Evolutionary conservation across 2,113 vertebrate species (phyloP).

Genomic region (Tychaedon coryphoeus): DNA sequence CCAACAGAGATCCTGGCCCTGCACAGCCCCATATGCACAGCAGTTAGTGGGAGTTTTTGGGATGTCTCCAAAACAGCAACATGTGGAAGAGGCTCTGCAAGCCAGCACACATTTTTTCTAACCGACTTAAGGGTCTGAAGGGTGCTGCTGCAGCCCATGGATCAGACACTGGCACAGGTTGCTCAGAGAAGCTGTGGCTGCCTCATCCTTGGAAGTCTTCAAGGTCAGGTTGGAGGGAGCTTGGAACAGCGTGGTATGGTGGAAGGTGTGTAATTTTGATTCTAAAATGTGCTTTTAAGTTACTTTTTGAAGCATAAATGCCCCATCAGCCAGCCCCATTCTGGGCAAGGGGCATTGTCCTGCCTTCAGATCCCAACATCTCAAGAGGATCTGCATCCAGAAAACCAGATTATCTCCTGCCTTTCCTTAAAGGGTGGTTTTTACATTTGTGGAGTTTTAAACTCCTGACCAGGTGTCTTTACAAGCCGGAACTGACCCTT

Average conservation of each 20-base stretch:
- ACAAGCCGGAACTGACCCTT: not conserved
- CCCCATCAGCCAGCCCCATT: fast-evolving
- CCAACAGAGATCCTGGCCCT: not conserved
- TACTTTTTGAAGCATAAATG: not conserved
- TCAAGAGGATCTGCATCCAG: not conserved
- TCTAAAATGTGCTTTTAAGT: not conserved
- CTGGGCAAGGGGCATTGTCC: not conserved
- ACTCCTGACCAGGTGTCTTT: not conserved
- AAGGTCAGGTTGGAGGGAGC: fast-evolving
- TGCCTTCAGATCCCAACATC: not conserved
- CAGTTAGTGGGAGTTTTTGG: not conserved
- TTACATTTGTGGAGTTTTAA: not conserved
- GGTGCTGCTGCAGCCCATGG: not conserved
- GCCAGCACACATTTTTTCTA: not conserved
- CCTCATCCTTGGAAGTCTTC: not conserved
- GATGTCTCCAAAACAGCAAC: fast-evolving
- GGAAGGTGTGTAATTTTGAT: not conserved
- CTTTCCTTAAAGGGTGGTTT: not conserved
- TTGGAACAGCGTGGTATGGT: not conserved
- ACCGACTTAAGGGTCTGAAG: not conserved
- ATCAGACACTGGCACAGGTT: not conserved
- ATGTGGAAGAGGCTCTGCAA: not conserved
- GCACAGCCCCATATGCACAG: not conserved
- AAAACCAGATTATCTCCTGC: not conserved
- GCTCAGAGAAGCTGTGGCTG: not conserved